Percentiles rank a stretch among this genome's conserved stretches.
Conservation (phyloP, 2,888 invertebrate species). For the Brachynemurus nebulosus region DNA sequence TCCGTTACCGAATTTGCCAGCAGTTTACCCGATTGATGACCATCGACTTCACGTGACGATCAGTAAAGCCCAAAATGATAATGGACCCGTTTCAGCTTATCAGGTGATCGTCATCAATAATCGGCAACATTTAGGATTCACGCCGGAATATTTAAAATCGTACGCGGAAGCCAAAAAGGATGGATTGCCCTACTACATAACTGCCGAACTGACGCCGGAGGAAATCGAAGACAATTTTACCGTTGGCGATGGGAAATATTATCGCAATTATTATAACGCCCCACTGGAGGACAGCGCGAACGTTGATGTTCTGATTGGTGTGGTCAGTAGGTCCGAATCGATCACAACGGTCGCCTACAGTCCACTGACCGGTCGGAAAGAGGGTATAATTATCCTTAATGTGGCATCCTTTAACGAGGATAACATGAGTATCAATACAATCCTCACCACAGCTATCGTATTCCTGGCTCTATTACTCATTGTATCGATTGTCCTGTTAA, state of each 20-base stretch:
- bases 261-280: constrained; percentile 64
- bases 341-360: constrained; percentile 52
- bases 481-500: constrained; percentile 46
- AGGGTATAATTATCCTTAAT: constrained; percentile 36
- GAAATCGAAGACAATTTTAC: constrained; percentile 51
- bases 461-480: constrained; percentile 51
- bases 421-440: constrained; percentile 31
- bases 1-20: constrained; percentile 55
- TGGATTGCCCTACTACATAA: constrained; percentile 64
- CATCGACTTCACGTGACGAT: constrained; percentile 52
- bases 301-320: constrained; percentile 54
- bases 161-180: constrained; percentile 51
- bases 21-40: constrained; percentile 44
- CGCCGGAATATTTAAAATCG: constrained; percentile 44
- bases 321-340: constrained; percentile 53
- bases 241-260: constrained; percentile 60
- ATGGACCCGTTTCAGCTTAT: constrained; percentile 66
- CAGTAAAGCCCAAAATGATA: constrained; percentile 52
- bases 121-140: constrained; percentile 46
- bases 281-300: constrained; percentile 48
- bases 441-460: constrained; percentile 48
- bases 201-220: constrained; percentile 59
- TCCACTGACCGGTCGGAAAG: constrained; percentile 23
- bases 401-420: constrained; percentile 34
- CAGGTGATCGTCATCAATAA: constrained; percentile 59